Percentiles rank a stretch among this genome's conserved stretches.
Evolutionary conservation across 2,888 invertebrate genomes (phyloP).

Genomic region (Pseudoips prasinana): DNA sequence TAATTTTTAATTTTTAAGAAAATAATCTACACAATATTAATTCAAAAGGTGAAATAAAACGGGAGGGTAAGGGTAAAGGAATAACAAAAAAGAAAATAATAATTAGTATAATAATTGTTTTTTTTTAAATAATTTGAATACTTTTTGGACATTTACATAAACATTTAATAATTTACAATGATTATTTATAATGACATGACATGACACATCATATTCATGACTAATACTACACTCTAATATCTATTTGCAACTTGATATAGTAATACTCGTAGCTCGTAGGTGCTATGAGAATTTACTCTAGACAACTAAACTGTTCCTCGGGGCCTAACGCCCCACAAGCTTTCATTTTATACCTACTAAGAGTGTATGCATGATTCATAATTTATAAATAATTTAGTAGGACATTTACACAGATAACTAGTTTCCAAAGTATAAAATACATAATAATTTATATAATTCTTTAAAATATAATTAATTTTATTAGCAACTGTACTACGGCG

Average conservation of each 20-base stretch:
- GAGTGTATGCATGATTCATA: constrained; percentile 80
- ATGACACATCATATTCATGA: constrained; percentile 78
- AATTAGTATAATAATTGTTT: constrained; percentile 76
- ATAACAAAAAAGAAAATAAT: constrained; percentile 72
- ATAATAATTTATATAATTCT: constrained; percentile 35
- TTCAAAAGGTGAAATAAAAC: constrained; percentile 34
- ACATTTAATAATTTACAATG: constrained; percentile 83
- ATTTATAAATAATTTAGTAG: constrained; percentile 76
- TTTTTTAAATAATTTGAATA: constrained; percentile 82
- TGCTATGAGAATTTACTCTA: constrained; percentile 77
- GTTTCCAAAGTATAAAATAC: constrained; percentile 61
- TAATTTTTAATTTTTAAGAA: too few species aligned
- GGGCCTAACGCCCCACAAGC: constrained; percentile 73
- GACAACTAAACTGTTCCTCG: constrained; percentile 69
- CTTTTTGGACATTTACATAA: constrained; percentile 83
- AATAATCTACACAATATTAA: too few species aligned
- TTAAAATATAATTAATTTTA: constrained; percentile 45
- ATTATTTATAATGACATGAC: constrained; percentile 81
- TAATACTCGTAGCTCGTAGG: constrained; percentile 69
- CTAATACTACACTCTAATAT: constrained; percentile 74
- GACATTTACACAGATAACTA: constrained; percentile 72
- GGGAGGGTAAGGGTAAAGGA: constrained; percentile 46
- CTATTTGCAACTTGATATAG: constrained; percentile 75
- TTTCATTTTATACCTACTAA: constrained; percentile 71
- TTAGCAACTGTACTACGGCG: constrained; percentile 51